Conservation (phyloP, 2,797 vertebrate species). For the Percopsis omiscomaycus region DNA sequence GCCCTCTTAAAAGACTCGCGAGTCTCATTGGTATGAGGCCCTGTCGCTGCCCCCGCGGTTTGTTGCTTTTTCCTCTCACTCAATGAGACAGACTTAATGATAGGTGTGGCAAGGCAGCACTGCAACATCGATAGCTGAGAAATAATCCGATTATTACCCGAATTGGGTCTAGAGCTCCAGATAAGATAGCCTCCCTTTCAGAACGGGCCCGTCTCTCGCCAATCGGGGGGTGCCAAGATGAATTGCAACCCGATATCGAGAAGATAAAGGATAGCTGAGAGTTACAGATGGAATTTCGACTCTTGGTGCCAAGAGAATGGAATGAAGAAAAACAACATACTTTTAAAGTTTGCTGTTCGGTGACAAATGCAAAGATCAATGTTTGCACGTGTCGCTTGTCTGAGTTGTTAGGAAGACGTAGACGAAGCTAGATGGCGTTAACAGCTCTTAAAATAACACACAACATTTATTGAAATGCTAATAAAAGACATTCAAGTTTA, state of each 20-base stretch:
- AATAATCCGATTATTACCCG: slow-evolving; percentile 70
- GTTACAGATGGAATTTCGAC: slow-evolving; percentile 43
- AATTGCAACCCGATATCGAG: slow-evolving; percentile 48
- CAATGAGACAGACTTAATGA: slow-evolving; percentile 60
- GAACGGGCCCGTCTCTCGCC: slow-evolving; percentile 16
- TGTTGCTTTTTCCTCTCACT: slow-evolving; percentile 39
- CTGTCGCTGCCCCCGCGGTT: slow-evolving; percentile 20
- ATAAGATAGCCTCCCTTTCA: slow-evolving; percentile 41
- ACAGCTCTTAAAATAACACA: not conserved
- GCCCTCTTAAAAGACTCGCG: slow-evolving; percentile 33
- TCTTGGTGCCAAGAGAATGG: slow-evolving; percentile 23
- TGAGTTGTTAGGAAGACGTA: too few species aligned
- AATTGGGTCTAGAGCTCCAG: slow-evolving; percentile 53
- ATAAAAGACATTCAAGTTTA: not conserved
- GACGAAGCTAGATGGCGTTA: too few species aligned
- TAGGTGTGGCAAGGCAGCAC: slow-evolving; percentile 50
- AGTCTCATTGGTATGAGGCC: slow-evolving; percentile 45
- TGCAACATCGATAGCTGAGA: slow-evolving; percentile 58
- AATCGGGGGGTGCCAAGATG: slow-evolving; percentile 53
- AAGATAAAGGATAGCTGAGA: slow-evolving; percentile 51
- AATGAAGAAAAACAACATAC: slow-evolving; percentile 36
- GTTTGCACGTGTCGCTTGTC: not conserved
- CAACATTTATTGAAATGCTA: not conserved
- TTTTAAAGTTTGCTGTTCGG: slow-evolving; percentile 20
- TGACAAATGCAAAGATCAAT: not conserved